Evolutionary conservation across 2,797 vertebrate species (phyloP), one percentile per base, ranked within the genome.

Genomic region (Cacajao melanocephalus): DNA sequence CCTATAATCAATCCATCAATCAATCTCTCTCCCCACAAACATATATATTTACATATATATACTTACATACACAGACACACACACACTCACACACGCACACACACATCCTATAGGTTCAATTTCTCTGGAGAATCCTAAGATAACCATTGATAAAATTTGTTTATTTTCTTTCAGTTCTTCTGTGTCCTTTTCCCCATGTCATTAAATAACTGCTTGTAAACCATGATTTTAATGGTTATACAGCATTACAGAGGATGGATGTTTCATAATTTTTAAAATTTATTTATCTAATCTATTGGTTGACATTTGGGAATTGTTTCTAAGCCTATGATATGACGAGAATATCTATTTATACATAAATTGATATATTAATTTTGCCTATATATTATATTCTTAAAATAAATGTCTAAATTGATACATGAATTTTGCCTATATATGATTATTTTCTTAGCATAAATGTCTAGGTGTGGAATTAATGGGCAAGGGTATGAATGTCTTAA

Each of bases 181-280:
- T 88, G 41, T 57, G 33, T 94, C 28, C 4, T 86, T 79, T 61
- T 89, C n/a, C 58, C 24, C 44, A 19, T 15, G n/a, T 75, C 46
- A 67, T 33, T 75, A 90, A 92, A 83, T 64, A 57, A 57, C 9
- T 87, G 50, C 4, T 75, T 57, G 19, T 87, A 93, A 95, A 72
- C 30, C 22, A 93, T 90, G 57, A 78, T 78, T 72, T 90, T 48
- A 96, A 90, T 36, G 44, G 22, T 64, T 79, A 33, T 13, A 48
- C 11, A 72, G 46, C 30, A 33, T 79, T 83, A 70, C 0, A 85
- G 52, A 87, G 4, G 28, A 50, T 46, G 55, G 46, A 64, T 86
- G 50, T 52, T 75, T 79, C 17, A 90, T 28, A 91, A 95, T 76
- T 97, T 94, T 94, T 44, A 83, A 24, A 91, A 95, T 76, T 97